Evolutionary conservation across 2,797 vertebrate species (phyloP), one percentile per base, ranked within the genome.

Genomic region (Muscicapa comitata): DNA sequence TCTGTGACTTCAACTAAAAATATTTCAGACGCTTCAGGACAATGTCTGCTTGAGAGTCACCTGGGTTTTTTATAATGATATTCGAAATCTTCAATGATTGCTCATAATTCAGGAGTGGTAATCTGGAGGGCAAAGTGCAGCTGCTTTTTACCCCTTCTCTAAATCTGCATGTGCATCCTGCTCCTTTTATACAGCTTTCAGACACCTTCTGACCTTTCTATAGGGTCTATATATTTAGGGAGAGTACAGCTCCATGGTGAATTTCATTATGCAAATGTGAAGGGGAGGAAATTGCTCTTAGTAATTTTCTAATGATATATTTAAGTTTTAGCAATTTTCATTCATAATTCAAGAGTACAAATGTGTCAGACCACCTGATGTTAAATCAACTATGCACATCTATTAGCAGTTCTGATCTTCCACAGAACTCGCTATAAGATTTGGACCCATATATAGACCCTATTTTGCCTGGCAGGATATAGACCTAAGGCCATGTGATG

Each of bases 301-400:
- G 51, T 47, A 94, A 89, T 92, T 85, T 94, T 84, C 71, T 84
- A 86, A 93, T 85, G 42, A 54, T 63, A 82, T 57, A 82, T 89
- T 92, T 91, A 87, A 87, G 37, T 87, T 92, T 76, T 71, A 77
- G 33, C 88, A 92, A 82, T 92, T 87, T 91, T 93, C 67, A 91
- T 93, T 95, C 54, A 57, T 87, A 93, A 95, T 89, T 95, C 74
- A 95, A 70, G 42, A 93, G 59, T 77, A 88, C 31, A 90, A 95
- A 76, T 84, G 79, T 73, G 37, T 86, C 66, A 83, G 62, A 77
- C 13, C 25, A 76, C 59, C n/a, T 77, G 65, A 93, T 18, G 18
- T 45, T 59, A 92, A 92, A 93, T 89, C 87, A 83, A 8, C 63
- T 76, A 7, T 35, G 54, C 42, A 63, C 9, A 57, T 48, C 51